Conservation (phyloP, 2,113 vertebrate species). For the Rhynchomys soricoides region DNA sequence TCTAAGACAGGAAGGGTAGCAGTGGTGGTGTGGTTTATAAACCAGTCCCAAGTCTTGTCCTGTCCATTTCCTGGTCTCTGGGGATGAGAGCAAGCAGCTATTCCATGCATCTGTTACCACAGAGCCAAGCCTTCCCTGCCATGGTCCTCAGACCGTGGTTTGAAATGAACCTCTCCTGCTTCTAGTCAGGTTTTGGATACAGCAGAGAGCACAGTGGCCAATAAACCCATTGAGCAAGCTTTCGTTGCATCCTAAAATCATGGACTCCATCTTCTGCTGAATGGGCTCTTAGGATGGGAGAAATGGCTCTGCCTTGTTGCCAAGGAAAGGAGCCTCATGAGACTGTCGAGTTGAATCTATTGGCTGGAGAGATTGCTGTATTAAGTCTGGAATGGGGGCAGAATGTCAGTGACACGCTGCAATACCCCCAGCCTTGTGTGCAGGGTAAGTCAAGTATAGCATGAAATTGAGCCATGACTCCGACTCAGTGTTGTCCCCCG, state of each 20-base stretch:
- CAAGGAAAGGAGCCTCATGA: not conserved
- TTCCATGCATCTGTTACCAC: not conserved
- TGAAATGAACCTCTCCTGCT: not conserved
- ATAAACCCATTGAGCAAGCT: not conserved
- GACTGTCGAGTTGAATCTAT: not conserved
- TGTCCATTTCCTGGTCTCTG: not conserved
- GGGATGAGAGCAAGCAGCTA: too few relatives aligned
- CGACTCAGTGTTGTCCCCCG: slow-evolving; percentile 29
- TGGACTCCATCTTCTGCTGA: not conserved
- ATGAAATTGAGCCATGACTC: slow-evolving; percentile 70
- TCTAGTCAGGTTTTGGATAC: not conserved
- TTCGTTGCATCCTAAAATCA: not conserved
- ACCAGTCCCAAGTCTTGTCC: not conserved
- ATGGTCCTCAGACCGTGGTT: not conserved
- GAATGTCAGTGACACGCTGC: slow-evolving; percentile 60
- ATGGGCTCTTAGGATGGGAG: not conserved
- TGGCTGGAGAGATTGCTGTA: slow-evolving; percentile 5
- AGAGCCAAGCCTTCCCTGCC: not conserved
- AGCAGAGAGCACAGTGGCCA: not conserved
- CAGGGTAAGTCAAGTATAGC: slow-evolving; percentile 41
- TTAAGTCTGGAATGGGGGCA: slow-evolving; percentile 57
- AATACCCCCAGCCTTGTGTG: slow-evolving; percentile 3
- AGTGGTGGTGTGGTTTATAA: not conserved
- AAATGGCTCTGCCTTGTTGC: not conserved
- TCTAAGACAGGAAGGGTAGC: too few relatives aligned